A percentile compares a stretch with the other conserved stretches of the same genome.
Conservation (phyloP, 2,113 vertebrate species). For the Myanophis thanlyinensis region DNA sequence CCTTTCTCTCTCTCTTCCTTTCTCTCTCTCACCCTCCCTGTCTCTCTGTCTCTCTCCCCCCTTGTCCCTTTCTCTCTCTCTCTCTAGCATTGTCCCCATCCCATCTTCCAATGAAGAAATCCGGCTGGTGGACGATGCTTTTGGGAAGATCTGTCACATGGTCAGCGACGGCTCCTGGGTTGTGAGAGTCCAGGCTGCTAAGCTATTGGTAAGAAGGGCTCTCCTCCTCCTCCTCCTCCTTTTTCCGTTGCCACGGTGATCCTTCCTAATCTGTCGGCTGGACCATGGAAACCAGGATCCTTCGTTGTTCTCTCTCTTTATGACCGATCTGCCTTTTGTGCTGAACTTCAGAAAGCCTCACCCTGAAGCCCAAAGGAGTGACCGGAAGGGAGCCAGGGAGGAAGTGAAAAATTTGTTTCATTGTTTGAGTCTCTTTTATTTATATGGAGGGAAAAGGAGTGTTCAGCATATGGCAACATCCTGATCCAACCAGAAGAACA, state of each 20-base stretch:
- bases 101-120: conserved; percentile 98
- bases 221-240: neutral
- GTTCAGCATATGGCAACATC: neutral
- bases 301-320: neutral
- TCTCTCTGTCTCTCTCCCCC: too few relatives aligned
- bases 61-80: neutral
- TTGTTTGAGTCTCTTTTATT: neutral
- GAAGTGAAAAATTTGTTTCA: neutral
- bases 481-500: neutral
- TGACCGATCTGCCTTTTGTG: neutral
- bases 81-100: conserved; percentile 89
- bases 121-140: conserved; percentile 91
- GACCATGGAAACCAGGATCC: neutral
- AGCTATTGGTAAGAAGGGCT: conserved; percentile 86
- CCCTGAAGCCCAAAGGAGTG: too few relatives aligned
- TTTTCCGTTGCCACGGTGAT: neutral
- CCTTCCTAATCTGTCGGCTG: too few relatives aligned
- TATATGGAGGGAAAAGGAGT: neutral
- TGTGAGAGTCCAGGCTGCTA: conserved; percentile 92
- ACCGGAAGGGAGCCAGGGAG: neutral
- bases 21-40: too few relatives aligned
- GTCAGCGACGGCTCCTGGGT: conserved; percentile 97
- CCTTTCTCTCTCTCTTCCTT: too few relatives aligned
- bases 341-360: neutral
- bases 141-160: conserved; percentile 98